Evolutionary conservation across 2,888 invertebrate genomes (phyloP), one percentile per base, ranked within the genome.

Genomic region (Gari tellinella): DNA sequence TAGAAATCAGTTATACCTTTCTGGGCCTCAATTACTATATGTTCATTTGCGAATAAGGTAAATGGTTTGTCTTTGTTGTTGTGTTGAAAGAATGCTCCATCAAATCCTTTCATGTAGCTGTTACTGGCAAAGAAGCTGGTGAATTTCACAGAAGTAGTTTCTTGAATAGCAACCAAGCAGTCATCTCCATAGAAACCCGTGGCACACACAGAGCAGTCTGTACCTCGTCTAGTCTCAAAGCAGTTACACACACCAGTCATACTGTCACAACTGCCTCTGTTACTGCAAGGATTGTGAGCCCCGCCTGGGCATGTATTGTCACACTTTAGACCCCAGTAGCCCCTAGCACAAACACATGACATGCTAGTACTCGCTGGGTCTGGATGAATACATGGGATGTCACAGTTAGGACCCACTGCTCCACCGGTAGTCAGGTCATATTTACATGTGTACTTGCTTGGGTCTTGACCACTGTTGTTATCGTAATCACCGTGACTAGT

Each of bases 281-380:
- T 60, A 43, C 58, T 68, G 56, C 87, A 87, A 2, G 80, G 53
- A 31, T 70, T 82, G n/a, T 41, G 21, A 10, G 62, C 46, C 19
- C 86, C 87, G 19, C 85, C 84, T 23, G 81, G 83, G 49, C 87
- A 87, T 3, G 48, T 56, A n/a, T 56, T 21, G 5, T 67, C 57
- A 63, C 87, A 87, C 1, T 26, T 23, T 12, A 55, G 7, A 19
- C 86, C 86, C 67, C 74, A 85, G 68, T 80, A 86, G 3, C 86
- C 87, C 21, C 46, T 14, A 17, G 67, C 57, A 72, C 86, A 86
- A 5, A 31, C 56, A 66, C 83, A 84, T 23, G 51, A 41, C 0
- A 40, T 41, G 41, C 72, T 52, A 45, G 38, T 43, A 14, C n/a
- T n/a, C 8, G 53, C 53, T 1, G 26, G n/a, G 25, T 65, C 72